Percentiles rank a stretch among this genome's conserved stretches.
Conservation (phyloP, 1,140 invertebrate species). For the Cydia pomonella region DNA sequence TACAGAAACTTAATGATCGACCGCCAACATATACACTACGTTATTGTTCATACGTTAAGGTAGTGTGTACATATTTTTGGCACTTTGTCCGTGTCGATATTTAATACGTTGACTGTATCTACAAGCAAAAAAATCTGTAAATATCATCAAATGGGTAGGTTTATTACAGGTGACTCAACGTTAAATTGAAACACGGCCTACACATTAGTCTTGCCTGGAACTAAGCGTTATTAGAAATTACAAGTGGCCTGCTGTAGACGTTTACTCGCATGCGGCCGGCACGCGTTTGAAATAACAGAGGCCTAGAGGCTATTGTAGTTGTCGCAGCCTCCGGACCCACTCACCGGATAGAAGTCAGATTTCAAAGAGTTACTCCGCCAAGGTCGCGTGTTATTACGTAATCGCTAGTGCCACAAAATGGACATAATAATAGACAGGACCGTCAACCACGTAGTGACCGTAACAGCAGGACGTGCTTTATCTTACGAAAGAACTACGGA, state of each 20-base stretch:
- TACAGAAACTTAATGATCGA: too few species aligned
- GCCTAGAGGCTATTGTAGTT: slow-evolving; percentile 44
- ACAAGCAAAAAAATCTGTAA: too few species aligned
- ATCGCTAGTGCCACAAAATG: slow-evolving; percentile 53
- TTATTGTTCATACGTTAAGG: too few species aligned
- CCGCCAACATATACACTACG: too few species aligned
- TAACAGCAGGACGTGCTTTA: slow-evolving; percentile 47
- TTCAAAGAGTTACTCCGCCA: slow-evolving; percentile 51
- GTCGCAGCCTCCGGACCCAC: slow-evolving; percentile 38
- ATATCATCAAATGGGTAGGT: too few species aligned
- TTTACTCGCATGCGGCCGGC: background rate
- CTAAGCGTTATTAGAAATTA: background rate
- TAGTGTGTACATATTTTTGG: too few species aligned
- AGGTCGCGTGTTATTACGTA: slow-evolving; percentile 54
- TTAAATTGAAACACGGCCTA: too few species aligned
- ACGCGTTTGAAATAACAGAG: background rate
- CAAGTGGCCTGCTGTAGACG: background rate
- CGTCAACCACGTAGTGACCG: slow-evolving; percentile 49
- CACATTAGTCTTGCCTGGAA: too few species aligned
- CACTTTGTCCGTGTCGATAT: too few species aligned
- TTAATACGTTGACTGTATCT: too few species aligned
- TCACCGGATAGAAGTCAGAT: slow-evolving; percentile 50
- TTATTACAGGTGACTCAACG: too few species aligned
- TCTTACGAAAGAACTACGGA: slow-evolving; percentile 41
- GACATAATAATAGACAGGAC: slow-evolving; percentile 55